Evolutionary conservation across 37 sponge, comb jelly and placozoan genomes (phyloP).

Genomic region (Diacarnus erythraeanus): DNA sequence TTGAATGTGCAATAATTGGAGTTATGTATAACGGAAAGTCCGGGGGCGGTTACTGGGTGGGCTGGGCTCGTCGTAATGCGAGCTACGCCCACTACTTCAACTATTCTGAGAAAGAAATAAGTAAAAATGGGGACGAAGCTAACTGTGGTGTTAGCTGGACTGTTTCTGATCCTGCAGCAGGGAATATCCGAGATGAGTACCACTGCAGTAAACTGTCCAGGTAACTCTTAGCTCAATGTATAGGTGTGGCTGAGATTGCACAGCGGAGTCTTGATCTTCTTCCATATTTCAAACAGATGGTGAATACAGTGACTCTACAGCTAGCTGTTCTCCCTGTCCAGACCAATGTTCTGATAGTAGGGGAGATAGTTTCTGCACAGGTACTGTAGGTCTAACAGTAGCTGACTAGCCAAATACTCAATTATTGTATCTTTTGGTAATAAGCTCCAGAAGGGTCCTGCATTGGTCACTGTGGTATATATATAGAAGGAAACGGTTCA

Average conservation of each 20-base stretch:
- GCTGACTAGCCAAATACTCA: too few species aligned
- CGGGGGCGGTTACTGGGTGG: not conserved
- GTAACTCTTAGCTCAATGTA: not conserved
- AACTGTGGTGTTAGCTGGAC: not conserved
- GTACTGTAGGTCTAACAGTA: too few species aligned
- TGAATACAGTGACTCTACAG: too few species aligned
- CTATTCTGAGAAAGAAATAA: not conserved
- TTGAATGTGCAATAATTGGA: too few species aligned
- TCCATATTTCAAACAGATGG: too few species aligned
- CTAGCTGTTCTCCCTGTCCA: too few species aligned
- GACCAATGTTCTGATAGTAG: too few species aligned
- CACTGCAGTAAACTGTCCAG: not conserved
- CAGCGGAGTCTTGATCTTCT: too few species aligned
- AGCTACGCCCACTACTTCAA: not conserved
- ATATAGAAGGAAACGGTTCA: slow-evolving; percentile 14
- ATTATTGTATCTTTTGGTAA: not conserved
- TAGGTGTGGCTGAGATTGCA: not conserved
- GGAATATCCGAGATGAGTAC: too few species aligned
- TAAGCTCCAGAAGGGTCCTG: not conserved
- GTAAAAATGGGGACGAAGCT: not conserved
- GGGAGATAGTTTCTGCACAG: too few species aligned
- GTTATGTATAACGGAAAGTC: not conserved
- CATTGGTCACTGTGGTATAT: slow-evolving; percentile 17
- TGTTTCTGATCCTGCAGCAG: not conserved
- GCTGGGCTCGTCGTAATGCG: not conserved